These are phyloP conservation scores for Drosophila birchii DNA, from an alignment of 2,888 invertebrate genomes.

Conservation along the genomic window DNA sequence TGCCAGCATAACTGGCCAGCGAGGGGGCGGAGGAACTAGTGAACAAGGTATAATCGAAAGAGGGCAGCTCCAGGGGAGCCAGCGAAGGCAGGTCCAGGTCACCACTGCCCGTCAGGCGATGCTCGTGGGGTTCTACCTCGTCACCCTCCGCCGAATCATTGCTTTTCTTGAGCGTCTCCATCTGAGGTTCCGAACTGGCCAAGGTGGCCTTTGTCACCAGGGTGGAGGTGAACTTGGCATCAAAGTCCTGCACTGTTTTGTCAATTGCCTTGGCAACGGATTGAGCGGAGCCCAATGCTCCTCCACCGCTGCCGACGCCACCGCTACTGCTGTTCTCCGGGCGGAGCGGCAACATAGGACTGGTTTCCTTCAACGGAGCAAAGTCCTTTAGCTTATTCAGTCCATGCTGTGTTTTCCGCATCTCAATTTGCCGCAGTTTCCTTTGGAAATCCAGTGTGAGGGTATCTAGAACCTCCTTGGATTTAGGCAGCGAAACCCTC, in stretches of 20 bases:
- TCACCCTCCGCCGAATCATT: constrained; percentile 52
- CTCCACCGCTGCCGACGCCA: constrained; percentile 20
- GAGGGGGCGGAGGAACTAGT: constrained; percentile 69
- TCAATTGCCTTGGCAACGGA: constrained; percentile 83
- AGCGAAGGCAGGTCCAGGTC: constrained; percentile 77
- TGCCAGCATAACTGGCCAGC: constrained; percentile 58
- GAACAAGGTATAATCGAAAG: constrained; percentile 79
- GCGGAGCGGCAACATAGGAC: constrained; percentile 62
- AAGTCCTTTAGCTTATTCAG: constrained; percentile 75
- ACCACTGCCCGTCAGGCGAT: constrained; percentile 30
- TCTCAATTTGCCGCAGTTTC: constrained; percentile 81
- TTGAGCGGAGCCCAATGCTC: constrained; percentile 64
- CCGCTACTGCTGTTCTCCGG: constrained; percentile 54
- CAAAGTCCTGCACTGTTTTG: constrained; percentile 82
- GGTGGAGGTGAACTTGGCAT: constrained; percentile 74
- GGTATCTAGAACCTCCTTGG: constrained; percentile 79
- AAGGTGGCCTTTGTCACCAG: constrained; percentile 33
- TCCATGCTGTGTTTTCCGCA: constrained; percentile 81
- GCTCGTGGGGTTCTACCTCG: constrained; percentile 30
- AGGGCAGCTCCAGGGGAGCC: constrained; percentile 82
- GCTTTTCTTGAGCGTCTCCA: constrained; percentile 49
- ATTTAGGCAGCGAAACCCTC: constrained; percentile 73
- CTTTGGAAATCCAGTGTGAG: constrained; percentile 81
- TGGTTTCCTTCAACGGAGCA: constrained; percentile 69
- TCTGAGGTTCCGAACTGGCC: constrained; percentile 50